phyloP scores from a whole-genome alignment of 1,140 invertebrate species.

The Papilio xuthus region DNA sequence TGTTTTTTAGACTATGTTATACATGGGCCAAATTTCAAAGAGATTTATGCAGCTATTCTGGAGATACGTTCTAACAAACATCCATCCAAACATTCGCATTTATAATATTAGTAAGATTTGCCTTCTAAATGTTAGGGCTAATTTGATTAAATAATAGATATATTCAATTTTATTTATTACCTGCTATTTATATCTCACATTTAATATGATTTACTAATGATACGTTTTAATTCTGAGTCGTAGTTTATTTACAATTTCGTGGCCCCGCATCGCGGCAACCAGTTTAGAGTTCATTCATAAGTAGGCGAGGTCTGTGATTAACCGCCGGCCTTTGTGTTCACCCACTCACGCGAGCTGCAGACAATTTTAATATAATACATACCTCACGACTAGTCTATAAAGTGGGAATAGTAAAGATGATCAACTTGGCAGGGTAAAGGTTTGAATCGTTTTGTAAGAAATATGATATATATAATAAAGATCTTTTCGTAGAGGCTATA shows the following conservation, averaged over 20 bases:
- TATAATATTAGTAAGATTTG: too few relatives aligned
- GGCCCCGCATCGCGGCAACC: conserved; percentile 34
- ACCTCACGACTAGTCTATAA: not conserved
- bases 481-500: too few relatives aligned
- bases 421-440: not conserved
- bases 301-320: conserved; percentile 27
- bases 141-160: too few relatives aligned
- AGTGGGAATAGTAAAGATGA: not conserved
- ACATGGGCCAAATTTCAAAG: too few relatives aligned
- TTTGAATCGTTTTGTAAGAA: not conserved
- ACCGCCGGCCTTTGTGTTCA: not conserved
- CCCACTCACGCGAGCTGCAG: not conserved
- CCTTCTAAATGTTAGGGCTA: too few relatives aligned
- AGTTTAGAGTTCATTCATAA: conserved; percentile 43
- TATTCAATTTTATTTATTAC: too few relatives aligned
- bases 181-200: too few relatives aligned
- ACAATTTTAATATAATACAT: not conserved
- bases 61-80: too few relatives aligned
- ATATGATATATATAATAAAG: not conserved
- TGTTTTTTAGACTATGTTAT: too few relatives aligned
- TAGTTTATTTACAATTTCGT: conserved; percentile 29
- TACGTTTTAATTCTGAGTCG: conserved; percentile 27
- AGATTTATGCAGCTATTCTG: too few relatives aligned
- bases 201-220: too few relatives aligned
- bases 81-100: too few relatives aligned